phyloP scores from a whole-genome alignment of 2,113 vertebrate genomes.

The Phainopepla nitens region DNA sequence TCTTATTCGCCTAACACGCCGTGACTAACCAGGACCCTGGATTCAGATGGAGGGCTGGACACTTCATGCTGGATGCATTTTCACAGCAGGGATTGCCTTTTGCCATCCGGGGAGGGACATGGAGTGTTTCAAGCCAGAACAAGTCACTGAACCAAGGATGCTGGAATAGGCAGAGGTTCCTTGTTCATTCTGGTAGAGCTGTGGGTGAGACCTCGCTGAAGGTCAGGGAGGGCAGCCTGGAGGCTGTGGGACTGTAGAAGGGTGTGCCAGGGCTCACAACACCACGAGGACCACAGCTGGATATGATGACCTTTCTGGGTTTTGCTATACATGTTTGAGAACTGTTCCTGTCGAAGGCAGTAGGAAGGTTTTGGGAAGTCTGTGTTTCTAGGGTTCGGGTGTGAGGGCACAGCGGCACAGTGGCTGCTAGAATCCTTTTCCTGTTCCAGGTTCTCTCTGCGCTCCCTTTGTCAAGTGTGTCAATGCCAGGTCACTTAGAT shows the following conservation, averaged over 20 bases:
- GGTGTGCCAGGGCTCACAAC: background rate
- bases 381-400: background rate
- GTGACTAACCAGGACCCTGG: conserved; percentile 40
- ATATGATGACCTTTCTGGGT: background rate
- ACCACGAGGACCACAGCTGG: background rate
- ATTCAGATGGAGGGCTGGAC: background rate
- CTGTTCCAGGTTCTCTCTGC: background rate
- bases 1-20: conserved; percentile 33
- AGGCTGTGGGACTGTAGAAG: background rate
- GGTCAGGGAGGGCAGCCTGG: background rate
- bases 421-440: background rate
- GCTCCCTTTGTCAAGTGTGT: background rate
- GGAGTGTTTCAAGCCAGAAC: background rate
- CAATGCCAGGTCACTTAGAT: background rate
- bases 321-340: background rate
- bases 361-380: background rate
- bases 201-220: background rate
- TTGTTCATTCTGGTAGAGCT: background rate
- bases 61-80: background rate
- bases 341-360: background rate
- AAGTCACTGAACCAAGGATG: conserved; percentile 36
- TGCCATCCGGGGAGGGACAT: background rate
- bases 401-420: background rate
- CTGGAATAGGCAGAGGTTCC: conserved; percentile 52
- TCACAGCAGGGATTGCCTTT: conserved; percentile 13